Percentiles rank a stretch among this genome's conserved stretches.
Conservation (phyloP, 2,113 vertebrate species). For the Chaetodon trifascialis region DNA sequence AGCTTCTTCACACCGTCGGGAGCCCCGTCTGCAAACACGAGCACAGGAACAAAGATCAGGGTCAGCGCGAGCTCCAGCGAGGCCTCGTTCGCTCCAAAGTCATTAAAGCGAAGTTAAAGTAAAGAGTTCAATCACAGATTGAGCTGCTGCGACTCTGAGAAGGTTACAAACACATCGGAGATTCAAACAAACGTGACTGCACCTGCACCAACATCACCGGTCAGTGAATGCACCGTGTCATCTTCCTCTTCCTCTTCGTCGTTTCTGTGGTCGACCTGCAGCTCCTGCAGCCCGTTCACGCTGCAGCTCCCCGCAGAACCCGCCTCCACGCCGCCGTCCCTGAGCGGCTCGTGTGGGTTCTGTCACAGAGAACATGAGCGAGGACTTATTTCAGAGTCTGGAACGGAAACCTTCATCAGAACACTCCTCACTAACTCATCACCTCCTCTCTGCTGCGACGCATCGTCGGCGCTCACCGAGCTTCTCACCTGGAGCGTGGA, state of each 20-base stretch:
- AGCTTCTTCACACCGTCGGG: background rate
- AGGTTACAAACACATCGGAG: too few relatives aligned
- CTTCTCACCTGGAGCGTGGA: background rate
- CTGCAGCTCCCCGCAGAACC: background rate
- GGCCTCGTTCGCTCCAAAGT: too few relatives aligned
- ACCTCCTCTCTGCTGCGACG: too few relatives aligned
- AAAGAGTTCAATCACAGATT: too few relatives aligned
- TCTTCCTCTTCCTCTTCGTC: background rate
- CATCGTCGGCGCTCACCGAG: too few relatives aligned
- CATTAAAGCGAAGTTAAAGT: too few relatives aligned
- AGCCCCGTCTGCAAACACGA: background rate
- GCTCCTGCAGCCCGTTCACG: background rate
- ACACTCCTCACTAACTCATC: too few relatives aligned
- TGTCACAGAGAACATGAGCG: background rate
- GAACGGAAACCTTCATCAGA: too few relatives aligned
- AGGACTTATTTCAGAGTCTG: too few relatives aligned
- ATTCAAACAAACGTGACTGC: background rate
- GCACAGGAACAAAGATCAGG: background rate
- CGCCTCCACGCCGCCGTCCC: background rate
- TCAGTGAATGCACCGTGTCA: background rate
- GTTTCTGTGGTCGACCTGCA: background rate
- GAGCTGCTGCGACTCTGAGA: background rate
- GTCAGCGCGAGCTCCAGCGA: too few relatives aligned
- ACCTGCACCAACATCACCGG: slow-evolving; percentile 1
- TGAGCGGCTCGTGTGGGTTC: background rate